phyloP scores from a whole-genome alignment of 2,113 vertebrate genomes.

The Corythoichthys intestinalis region DNA sequence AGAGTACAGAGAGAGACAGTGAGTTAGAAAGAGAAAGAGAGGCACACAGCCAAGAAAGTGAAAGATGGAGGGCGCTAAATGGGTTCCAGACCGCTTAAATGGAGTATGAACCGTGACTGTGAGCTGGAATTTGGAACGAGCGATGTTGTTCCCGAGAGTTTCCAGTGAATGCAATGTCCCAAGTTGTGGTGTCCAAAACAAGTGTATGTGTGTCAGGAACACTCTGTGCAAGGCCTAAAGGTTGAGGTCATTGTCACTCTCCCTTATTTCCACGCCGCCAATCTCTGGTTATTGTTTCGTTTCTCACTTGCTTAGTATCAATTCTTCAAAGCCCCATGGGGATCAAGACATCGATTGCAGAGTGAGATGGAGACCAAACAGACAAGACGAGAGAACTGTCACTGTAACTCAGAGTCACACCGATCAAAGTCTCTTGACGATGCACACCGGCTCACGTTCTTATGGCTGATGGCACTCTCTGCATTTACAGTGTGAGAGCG shows the following conservation, averaged over 20 bases:
- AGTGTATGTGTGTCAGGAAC: constrained; percentile 53
- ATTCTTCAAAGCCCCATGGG: constrained; percentile 52
- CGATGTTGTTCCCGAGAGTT: constrained; percentile 39
- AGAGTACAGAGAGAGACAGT: constrained; percentile 7
- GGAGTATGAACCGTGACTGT: constrained; percentile 48
- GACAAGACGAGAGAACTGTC: constrained; percentile 48
- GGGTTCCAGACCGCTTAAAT: constrained; percentile 33
- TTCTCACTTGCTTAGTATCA: constrained; percentile 59
- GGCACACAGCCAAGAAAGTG: constrained; percentile 14
- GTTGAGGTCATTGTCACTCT: constrained; percentile 66
- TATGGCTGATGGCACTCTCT: constrained; percentile 45
- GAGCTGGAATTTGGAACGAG: constrained; percentile 32
- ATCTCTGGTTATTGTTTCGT: constrained; percentile 37
- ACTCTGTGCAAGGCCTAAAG: constrained; percentile 59
- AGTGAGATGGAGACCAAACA: constrained; percentile 37
- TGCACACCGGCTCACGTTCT: constrained; percentile 11
- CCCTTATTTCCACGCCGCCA: constrained; percentile 16
- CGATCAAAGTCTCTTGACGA: constrained; percentile 43
- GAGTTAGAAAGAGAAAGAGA: constrained; percentile 10
- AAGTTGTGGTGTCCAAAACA: constrained; percentile 7
- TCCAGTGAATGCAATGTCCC: constrained; percentile 12
- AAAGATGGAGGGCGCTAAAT: constrained; percentile 46
- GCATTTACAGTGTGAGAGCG: constrained; percentile 47
- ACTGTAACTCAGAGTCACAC: constrained; percentile 33
- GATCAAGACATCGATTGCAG: constrained; percentile 42